These are phyloP conservation scores for Anthopleura sola DNA, from an alignment of 64 coral and sea anemone genomes.

Conservation along the genomic window DNA sequence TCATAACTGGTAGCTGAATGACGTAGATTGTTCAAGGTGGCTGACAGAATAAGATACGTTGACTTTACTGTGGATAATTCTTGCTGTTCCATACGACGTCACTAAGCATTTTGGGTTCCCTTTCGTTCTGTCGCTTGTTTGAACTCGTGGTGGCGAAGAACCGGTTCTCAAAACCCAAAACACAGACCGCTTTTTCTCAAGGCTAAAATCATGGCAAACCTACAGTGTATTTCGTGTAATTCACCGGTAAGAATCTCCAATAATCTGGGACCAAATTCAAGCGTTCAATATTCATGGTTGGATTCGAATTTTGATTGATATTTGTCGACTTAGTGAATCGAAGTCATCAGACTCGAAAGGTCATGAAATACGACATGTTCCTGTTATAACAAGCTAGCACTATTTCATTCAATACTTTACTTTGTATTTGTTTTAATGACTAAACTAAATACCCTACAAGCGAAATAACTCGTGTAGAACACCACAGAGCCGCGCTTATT, in stretches of 20 bases:
- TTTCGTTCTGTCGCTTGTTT: not conserved
- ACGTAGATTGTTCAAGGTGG: not conserved
- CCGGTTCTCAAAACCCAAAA: not conserved
- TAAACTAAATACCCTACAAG: not conserved
- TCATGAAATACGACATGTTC: conserved; percentile 8
- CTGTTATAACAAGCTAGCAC: conserved; percentile 1
- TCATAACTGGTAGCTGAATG: conserved; percentile 5
- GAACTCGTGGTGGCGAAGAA: not conserved
- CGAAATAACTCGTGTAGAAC: not conserved
- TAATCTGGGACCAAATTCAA: not conserved
- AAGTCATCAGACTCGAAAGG: not conserved
- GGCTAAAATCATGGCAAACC: not conserved
- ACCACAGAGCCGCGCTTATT: not conserved
- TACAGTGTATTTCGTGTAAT: conserved; percentile 19
- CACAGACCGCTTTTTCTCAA: not conserved
- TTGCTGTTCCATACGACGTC: conserved; percentile 3
- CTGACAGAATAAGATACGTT: too few relatives aligned
- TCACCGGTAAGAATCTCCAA: conserved; percentile 18
- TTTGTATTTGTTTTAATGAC: not conserved
- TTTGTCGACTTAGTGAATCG: not conserved
- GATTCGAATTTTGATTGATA: not conserved
- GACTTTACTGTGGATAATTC: not conserved
- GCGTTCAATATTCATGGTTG: not conserved
- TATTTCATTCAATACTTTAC: not conserved
- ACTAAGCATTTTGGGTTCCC: not conserved